These are phyloP conservation scores for Ormyrus rosae DNA, from an alignment of 2,888 invertebrate species.

Conservation along the genomic window DNA sequence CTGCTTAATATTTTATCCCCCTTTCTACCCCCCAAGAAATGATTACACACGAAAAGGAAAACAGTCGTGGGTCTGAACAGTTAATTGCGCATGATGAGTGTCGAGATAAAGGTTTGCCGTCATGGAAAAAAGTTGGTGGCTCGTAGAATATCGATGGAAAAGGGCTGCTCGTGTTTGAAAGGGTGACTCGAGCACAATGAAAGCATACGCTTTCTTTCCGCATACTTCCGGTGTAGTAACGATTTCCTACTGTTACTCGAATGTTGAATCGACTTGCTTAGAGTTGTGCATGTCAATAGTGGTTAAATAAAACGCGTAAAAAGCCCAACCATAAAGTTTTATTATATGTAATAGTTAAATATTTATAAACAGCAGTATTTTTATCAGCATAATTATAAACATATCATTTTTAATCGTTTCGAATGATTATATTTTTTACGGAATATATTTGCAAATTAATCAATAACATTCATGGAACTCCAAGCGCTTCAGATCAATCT, in stretches of 20 bases:
- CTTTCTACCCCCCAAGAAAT: background rate
- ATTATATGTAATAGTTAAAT: no score
- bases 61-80: background rate
- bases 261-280: background rate
- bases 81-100: slow-evolving; percentile 26
- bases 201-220: slow-evolving; percentile 19
- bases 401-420: no score
- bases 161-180: background rate
- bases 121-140: slow-evolving; percentile 23
- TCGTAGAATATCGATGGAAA: slow-evolving; percentile 1
- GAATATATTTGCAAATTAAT: no score
- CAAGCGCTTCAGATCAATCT: no score
- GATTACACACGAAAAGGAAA: slow-evolving; percentile 6
- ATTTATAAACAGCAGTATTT: no score
- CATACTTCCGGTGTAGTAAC: slow-evolving; percentile 9
- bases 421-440: no score
- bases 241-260: slow-evolving; percentile 4
- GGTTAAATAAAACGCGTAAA: no score
- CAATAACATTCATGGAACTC: no score
- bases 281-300: no score
- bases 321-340: no score
- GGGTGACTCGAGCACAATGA: background rate
- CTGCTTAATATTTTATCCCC: slow-evolving; percentile 8
- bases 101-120: slow-evolving; percentile 22
- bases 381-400: no score